Percentiles rank a stretch among this genome's conserved stretches.
phyloP scores from a whole-genome alignment of 2,797 vertebrate species.

The Cottoperca gobio region DNA sequence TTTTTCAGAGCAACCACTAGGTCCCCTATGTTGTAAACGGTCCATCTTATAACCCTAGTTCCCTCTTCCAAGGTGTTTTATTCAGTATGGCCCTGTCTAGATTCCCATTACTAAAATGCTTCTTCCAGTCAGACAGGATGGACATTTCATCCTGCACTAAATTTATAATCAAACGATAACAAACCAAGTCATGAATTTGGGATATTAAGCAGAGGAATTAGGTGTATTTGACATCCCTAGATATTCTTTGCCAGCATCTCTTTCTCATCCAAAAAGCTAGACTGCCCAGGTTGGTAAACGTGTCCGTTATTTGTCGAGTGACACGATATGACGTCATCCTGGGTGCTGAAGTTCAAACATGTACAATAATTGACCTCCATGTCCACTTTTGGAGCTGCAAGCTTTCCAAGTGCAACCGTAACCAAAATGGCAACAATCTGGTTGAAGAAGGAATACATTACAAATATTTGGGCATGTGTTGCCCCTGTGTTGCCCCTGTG shows the following conservation, averaged over 20 bases:
- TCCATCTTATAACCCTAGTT: neutral
- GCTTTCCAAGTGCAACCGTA: neutral
- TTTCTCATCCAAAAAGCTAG: neutral
- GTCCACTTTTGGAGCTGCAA: neutral
- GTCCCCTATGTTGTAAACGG: neutral
- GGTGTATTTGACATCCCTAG: neutral
- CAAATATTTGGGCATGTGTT: slow-evolving; percentile 69
- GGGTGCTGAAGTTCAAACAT: slow-evolving; percentile 7
- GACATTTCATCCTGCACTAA: neutral
- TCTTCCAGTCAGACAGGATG: neutral
- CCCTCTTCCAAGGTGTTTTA: neutral
- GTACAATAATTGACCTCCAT: neutral
- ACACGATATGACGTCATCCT: neutral
- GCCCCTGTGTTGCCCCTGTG: slow-evolving; percentile 73
- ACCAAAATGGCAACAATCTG: slow-evolving; percentile 37
- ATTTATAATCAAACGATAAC: neutral
- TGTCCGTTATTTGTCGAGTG: neutral
- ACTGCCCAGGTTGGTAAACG: neutral
- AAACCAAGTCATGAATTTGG: neutral
- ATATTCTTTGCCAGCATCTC: neutral
- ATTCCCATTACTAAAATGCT: neutral
- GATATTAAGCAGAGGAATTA: neutral
- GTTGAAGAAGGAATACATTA: slow-evolving; percentile 39
- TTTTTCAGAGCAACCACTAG: neutral
- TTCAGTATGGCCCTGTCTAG: neutral